Percentiles rank a stretch among this genome's conserved stretches.
These are phyloP conservation scores for Epinotia demarniana DNA, from an alignment of 2,888 invertebrate species.

Conservation along the genomic window DNA sequence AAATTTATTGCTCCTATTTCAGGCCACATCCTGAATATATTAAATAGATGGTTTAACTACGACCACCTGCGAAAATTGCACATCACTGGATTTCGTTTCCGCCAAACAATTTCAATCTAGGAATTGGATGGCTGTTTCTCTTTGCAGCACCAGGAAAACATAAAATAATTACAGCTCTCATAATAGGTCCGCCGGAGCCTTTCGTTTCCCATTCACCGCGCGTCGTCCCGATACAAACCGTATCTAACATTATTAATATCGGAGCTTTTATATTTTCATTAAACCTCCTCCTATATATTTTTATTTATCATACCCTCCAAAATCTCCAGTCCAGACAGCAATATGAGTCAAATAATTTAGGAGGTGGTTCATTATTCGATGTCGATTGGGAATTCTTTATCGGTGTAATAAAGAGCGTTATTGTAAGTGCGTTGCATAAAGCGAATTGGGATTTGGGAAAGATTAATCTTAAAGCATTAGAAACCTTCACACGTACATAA, in stretches of 20 bases:
- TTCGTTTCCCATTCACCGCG: conserved; percentile 65
- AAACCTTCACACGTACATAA: too few species aligned
- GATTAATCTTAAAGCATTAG: neutral
- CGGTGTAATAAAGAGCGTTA: conserved; percentile 11
- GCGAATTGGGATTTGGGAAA: neutral
- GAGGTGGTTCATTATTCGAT: conserved; percentile 28
- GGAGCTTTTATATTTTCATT: conserved; percentile 72
- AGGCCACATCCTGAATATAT: too few species aligned
- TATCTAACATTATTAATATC: conserved; percentile 81
- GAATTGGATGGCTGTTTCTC: neutral
- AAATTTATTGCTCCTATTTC: too few species aligned
- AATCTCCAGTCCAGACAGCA: conserved; percentile 17
- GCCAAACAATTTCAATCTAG: too few species aligned
- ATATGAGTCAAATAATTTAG: conserved; percentile 17
- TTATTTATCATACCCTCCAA: conserved; percentile 43
- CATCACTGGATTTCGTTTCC: too few species aligned
- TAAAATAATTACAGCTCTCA: conserved; percentile 40
- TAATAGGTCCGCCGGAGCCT: conserved; percentile 56
- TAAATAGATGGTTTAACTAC: too few species aligned
- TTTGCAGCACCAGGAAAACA: conserved; percentile 3
- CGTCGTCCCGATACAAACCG: conserved; percentile 75
- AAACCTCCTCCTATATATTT: conserved; percentile 63
- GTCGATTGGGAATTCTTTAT: conserved; percentile 21
- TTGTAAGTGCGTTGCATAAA: conserved; percentile 21
- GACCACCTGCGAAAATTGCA: too few species aligned